Base-by-base conservation (phyloP, 1,140 invertebrate genomes). In the Rhizoglyphus robini region DNA sequence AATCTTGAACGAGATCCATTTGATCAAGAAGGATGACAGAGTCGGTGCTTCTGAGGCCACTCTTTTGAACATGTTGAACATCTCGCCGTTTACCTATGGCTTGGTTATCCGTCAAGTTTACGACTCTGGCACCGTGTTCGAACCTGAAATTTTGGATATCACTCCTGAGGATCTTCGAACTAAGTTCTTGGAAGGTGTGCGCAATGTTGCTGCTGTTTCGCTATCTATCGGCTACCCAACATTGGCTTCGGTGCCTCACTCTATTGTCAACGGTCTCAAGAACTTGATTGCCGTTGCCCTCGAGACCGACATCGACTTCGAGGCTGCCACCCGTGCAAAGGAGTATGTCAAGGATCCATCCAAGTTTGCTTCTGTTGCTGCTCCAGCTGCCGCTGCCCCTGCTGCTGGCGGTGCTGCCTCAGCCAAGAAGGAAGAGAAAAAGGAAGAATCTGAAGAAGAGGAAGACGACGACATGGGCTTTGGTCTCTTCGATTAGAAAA, bases 81-180 rank as follows among this genome's bases (percentile, higher is more conserved):
- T 99, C 75, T 97, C 92, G 77, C 96, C 96, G 36, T 99, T 99
- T 81, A 94, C 92, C 41, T 99, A 99, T 74, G 96, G 96, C 82
- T 83, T 99, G 70, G 78, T 89, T 20, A 90, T 99, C 64, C 75
- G 68, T 18, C 74, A 80, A 84, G 94, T 99, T 0, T 99, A 98
- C 73, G 96, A 99, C 76, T 95, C 92, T 72, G 96, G 96, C 65
- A 96, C 93, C 69, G 88, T 97, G 73, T 99, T 98, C 76, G 87
- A 89, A 11, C 96, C 96, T 4, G 86, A 87, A 67, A 94, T 99
- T 73, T 79, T 99, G 69, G 96, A 99, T 79, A 97, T 99, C 76
- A 98, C 95, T 72, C 88, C 90, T 34, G 93, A 96, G 75, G 94
- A 98, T 78, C 78, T 99, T 23, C 82, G 88, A 29, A 83, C 83